A percentile compares a stretch with the other conserved stretches of the same genome.
These are phyloP conservation scores for Coremacera marginata DNA, from an alignment of 2,888 invertebrate genomes.

Conservation along the genomic window DNA sequence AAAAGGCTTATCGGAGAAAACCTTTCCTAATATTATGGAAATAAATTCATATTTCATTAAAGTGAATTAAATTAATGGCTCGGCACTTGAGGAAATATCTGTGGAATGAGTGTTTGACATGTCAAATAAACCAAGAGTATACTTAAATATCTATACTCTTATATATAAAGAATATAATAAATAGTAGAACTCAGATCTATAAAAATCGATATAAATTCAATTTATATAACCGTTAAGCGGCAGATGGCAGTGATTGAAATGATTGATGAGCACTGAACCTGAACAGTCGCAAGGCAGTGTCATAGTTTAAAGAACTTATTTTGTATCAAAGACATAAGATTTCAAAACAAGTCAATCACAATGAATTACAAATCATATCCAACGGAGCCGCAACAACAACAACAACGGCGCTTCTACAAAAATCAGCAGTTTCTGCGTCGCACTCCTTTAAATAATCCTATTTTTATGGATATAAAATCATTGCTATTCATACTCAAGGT, in stretches of 20 bases:
- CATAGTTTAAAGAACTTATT: background rate
- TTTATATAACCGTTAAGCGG: background rate
- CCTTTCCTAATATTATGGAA: background rate
- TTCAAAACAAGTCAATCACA: background rate
- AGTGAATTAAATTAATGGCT: background rate
- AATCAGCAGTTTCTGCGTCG: constrained; percentile 51
- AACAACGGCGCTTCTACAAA: constrained; percentile 32
- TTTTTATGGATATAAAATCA: constrained; percentile 58
- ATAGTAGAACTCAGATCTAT: constrained; percentile 13
- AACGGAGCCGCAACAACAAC: constrained; percentile 33
- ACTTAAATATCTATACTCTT: background rate
- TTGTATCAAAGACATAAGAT: too few species aligned
- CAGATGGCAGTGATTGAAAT: too few species aligned
- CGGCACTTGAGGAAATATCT: background rate
- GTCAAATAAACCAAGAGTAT: too few species aligned
- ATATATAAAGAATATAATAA: background rate
- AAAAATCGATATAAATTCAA: constrained; percentile 22
- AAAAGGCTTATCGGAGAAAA: too few species aligned
- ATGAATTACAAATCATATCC: background rate
- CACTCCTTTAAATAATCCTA: constrained; percentile 40
- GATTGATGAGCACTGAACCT: too few species aligned
- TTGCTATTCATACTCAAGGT: constrained; percentile 59
- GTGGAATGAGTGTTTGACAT: too few species aligned
- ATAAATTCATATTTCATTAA: background rate
- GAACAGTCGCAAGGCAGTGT: background rate